Evolutionary conservation across 2,888 invertebrate genomes (phyloP), one percentile per base, ranked within the genome.

Genomic region (Diarsia rubi): DNA sequence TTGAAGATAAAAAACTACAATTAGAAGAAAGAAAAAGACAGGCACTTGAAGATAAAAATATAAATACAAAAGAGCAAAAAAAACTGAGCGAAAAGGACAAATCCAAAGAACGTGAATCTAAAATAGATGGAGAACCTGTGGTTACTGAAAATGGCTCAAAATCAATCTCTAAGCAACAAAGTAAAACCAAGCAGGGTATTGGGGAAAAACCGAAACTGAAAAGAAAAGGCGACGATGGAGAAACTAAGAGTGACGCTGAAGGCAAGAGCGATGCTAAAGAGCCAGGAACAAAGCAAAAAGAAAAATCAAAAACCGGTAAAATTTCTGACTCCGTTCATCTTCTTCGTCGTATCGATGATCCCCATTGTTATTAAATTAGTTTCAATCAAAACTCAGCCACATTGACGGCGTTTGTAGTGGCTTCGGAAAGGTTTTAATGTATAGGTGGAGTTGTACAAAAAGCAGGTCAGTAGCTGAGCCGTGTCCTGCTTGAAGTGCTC

Each of bases 1-100:
- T 31, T 31, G 31, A 31, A 31, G 37, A 37, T 37, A 37, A 37
- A 37, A 37, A 37, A n/a, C 79, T 44, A 69, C 60, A 72, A 72
- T 47, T 42, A 65, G 54, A 80, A 57, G 76, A 70, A 59, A 60
- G 59, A 8, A 63, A 67, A 75, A 44, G 14, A 3, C 27, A 54
- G 19, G 57, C 52, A 52, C 60, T 62, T 73, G 71, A 76, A 69
- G 1, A 44, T 52, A 14, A 54, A 70, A 45, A 14, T 16, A 54
- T 11, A 21, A 0, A 49, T n/a, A n/a, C 12, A 11, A 42, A 42
- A 52, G 27, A 27, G 49, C 69, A 68, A 70, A 67, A 11, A 52
- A n/a, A 16, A 16, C 16, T 16, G 27, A 57, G 27, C 57, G 27
- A 16, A 27, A 57, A 57, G 27, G 27, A 27, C 27, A 57, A 27